Percentiles rank a stretch among this genome's conserved stretches.
Evolutionary conservation across 2,888 invertebrate genomes (phyloP).

Genomic region (Bruchidius siliquastri): DNA sequence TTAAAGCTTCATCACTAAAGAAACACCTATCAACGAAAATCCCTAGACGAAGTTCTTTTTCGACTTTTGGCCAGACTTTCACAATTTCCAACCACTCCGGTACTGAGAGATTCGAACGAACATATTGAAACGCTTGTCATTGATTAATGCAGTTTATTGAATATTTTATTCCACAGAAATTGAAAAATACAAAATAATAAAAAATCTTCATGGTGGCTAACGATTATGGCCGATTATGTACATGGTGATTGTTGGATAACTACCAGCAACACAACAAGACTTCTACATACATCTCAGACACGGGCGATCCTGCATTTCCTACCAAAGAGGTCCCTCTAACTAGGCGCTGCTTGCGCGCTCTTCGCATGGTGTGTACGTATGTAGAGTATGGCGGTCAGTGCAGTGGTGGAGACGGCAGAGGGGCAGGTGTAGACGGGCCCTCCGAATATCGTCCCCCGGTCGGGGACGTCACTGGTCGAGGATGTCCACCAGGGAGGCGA

Average conservation of each 20-base stretch:
- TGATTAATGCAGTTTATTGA: background rate
- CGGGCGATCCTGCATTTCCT: background rate
- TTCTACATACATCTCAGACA: background rate
- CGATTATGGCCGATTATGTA: background rate
- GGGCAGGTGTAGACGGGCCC: constrained; percentile 9
- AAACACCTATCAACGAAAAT: no score
- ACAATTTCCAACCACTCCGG: background rate
- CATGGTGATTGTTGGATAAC: background rate
- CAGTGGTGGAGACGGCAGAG: constrained; percentile 7
- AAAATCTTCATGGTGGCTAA: background rate
- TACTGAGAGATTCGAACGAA: background rate
- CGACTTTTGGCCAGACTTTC: no score
- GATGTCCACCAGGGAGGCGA: constrained; percentile 84
- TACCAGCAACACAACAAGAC: background rate
- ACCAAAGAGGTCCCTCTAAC: background rate
- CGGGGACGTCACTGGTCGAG: constrained; percentile 57
- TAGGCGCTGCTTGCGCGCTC: background rate
- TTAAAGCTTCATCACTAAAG: no score
- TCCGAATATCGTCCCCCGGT: background rate
- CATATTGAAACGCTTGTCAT: background rate
- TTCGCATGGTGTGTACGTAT: background rate
- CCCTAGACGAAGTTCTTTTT: no score
- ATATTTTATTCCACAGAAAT: background rate
- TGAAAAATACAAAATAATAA: background rate
- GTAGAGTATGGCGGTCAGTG: constrained; percentile 28